Evolutionary conservation across 2,888 invertebrate genomes (phyloP), one percentile per base, ranked within the genome.

Genomic region (Phragmatobia fuliginosa): DNA sequence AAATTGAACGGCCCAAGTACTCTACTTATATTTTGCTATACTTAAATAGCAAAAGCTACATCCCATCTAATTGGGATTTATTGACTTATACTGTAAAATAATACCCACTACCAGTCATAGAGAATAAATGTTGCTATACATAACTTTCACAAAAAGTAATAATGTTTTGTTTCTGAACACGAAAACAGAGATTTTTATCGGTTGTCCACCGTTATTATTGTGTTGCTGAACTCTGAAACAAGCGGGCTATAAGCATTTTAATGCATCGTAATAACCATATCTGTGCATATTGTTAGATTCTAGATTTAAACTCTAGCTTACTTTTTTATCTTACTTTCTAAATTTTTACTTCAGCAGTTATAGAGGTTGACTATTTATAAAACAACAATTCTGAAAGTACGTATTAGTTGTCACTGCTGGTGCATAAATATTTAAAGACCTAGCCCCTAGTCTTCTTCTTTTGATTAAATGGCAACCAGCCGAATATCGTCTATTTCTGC

Each of bases 151-250:
- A 33, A 41, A 33, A 67, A 67, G 28, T 56, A 52, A 62, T 58
- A 66, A 31, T 41, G 31, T 59, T 66, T 58, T 56, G n/a, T 49
- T 33, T 68, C 32, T 62, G 41, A 58, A 62, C 38, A 62, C 58
- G 56, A 68, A 64, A 68, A 33, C 56, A 33, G 49, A 68, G 59
- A 68, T 64, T 64, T 62, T 68, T 59, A 68, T 68, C 64, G 41
- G 21, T 32, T 33, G 36, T 52, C 49, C 49, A 31, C 64, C 63
- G 68, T 68, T 63, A 59, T 68, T 59, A 63, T 64, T 33, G 64
- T 64, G 18, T 25, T 41, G 32, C 59, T 41, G 31, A 68, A 58
- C 56, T 67, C 38, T 63, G 49, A 36, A 64, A 56, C 21, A 36
- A 49, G 32, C 25, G 31, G n/a, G 33, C 59, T 56, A 32, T 65